A percentile compares a stretch with the other conserved stretches of the same genome.
Evolutionary conservation across 2,113 vertebrate species (phyloP).

Genomic region (Myxocyprinus asiaticus): DNA sequence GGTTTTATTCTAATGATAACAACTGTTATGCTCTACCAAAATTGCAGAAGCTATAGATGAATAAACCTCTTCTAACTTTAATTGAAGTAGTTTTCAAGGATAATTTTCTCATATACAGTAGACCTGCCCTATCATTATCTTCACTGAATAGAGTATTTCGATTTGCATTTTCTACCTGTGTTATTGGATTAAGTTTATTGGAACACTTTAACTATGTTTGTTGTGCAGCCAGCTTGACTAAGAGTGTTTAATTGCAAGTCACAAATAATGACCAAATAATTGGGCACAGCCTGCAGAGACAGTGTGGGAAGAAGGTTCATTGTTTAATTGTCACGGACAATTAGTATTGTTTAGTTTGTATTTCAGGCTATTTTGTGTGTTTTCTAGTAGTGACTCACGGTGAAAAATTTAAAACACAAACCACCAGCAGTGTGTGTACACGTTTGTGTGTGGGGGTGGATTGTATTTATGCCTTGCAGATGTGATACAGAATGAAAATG

Average conservation of each 20-base stretch:
- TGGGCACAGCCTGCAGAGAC: neutral
- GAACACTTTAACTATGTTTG: neutral
- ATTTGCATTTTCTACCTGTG: neutral
- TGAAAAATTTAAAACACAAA: conserved; percentile 23
- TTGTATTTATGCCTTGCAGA: conserved; percentile 22
- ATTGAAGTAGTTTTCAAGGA: no score
- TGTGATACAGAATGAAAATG: neutral
- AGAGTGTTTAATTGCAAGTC: conserved; percentile 7
- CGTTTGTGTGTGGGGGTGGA: neutral
- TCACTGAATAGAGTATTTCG: neutral
- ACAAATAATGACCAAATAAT: neutral
- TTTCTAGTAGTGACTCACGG: conserved; percentile 5
- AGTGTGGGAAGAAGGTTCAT: neutral
- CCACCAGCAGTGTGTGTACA: neutral
- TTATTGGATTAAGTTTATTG: neutral
- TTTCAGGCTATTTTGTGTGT: neutral
- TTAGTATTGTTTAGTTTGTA: conserved; percentile 1
- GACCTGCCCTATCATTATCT: neutral
- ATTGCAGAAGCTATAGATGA: neutral
- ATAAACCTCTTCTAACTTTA: neutral
- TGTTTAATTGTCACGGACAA: neutral
- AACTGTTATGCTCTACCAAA: neutral
- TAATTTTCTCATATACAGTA: neutral
- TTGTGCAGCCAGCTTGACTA: neutral
- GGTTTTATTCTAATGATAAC: no score